Evolutionary conservation across 1,140 invertebrate genomes (phyloP).

Genomic region (Drosophila sturtevanti): DNA sequence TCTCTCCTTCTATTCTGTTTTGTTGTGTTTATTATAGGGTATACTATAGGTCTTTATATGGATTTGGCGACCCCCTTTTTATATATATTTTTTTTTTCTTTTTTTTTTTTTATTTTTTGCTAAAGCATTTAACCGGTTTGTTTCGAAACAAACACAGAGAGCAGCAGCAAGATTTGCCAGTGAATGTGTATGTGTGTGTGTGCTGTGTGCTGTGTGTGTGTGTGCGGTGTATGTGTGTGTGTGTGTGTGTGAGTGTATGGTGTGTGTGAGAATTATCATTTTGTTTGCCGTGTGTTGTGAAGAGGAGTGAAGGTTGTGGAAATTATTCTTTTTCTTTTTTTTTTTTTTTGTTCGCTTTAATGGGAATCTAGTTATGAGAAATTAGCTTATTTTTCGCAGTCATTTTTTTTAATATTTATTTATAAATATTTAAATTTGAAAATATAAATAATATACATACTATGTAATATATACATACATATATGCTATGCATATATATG

Average conservation of each 20-base stretch:
- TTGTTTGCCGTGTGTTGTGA: conserved; percentile 19
- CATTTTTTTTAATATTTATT: background rate
- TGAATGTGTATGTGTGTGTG: conserved; percentile 23
- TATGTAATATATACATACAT: no score
- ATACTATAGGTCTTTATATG: conserved; percentile 12
- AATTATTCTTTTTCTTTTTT: conserved; percentile 32
- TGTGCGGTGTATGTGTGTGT: conserved; percentile 25
- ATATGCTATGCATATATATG: no score
- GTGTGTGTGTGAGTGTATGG: conserved; percentile 17
- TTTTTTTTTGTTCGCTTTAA: conserved; percentile 12
- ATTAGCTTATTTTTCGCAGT: background rate
- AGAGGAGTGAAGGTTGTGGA: conserved; percentile 49
- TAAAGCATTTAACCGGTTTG: conserved; percentile 69
- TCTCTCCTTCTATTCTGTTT: no score
- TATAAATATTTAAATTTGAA: background rate
- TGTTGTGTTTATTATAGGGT: conserved; percentile 16
- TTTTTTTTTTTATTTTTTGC: conserved; percentile 46
- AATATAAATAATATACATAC: background rate
- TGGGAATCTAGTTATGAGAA: conserved; percentile 3
- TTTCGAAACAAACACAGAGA: conserved; percentile 74
- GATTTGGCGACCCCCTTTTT: background rate
- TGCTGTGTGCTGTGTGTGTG: conserved; percentile 16
- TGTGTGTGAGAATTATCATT: conserved; percentile 25
- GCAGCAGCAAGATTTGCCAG: conserved; percentile 59
- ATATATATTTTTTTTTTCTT: conserved; percentile 5